Conservation (phyloP, 2,797 vertebrate genomes). For the Silurus lanzhouensis region DNA sequence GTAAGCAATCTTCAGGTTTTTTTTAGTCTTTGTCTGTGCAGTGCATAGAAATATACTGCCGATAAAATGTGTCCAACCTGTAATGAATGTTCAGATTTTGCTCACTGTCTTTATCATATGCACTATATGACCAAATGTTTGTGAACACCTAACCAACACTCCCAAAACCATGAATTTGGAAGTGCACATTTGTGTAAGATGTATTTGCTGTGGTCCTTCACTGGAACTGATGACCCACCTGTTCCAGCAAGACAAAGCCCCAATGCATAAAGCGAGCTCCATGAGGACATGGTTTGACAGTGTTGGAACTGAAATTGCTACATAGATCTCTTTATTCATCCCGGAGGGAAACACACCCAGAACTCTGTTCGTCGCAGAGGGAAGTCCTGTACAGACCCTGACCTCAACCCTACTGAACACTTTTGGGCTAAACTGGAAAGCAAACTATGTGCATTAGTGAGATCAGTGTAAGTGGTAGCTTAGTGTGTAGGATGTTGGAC, state of each 20-base stretch:
- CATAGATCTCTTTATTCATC: too few species aligned
- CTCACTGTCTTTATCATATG: neutral
- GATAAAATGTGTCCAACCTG: neutral
- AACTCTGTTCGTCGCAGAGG: too few species aligned
- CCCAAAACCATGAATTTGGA: neutral
- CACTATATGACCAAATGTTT: neutral
- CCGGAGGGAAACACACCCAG: too few species aligned
- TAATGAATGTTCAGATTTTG: neutral
- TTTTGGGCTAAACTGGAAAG: neutral
- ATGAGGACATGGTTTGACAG: neutral
- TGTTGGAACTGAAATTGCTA: too few species aligned
- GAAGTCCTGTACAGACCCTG: neutral
- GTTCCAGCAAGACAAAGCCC: neutral
- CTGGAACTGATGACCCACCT: neutral
- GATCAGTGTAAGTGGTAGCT: too few species aligned
- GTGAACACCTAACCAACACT: neutral
- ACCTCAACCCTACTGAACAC: neutral
- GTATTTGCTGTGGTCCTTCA: neutral
- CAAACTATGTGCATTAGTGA: too few species aligned
- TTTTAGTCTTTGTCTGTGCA: neutral
- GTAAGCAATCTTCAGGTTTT: conserved; percentile 74
- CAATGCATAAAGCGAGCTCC: neutral
- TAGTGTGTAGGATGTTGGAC: too few species aligned
- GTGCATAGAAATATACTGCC: neutral
- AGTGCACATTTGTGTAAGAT: neutral